Evolutionary conservation across 2,888 invertebrate genomes (phyloP).

Genomic region (Druceiella hillmani): DNA sequence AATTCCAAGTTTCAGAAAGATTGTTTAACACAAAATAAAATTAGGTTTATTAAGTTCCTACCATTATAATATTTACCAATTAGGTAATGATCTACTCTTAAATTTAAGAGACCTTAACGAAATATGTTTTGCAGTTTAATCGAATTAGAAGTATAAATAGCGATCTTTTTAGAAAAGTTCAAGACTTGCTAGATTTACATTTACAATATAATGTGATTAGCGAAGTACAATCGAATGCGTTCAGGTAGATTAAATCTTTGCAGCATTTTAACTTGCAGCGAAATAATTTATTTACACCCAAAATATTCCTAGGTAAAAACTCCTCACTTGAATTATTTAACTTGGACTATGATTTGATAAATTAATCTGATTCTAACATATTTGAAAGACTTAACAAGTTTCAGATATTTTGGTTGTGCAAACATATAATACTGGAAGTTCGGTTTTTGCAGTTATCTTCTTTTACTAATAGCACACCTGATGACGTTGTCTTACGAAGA

Average conservation of each 20-base stretch:
- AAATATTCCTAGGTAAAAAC: conserved; percentile 67
- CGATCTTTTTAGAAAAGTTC: conserved; percentile 71
- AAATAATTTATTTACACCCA: conserved; percentile 71
- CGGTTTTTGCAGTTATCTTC: conserved; percentile 66
- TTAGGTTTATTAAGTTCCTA: conserved; percentile 78
- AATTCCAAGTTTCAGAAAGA: conserved; percentile 72
- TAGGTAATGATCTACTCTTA: conserved; percentile 74
- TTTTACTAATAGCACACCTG: conserved; percentile 78
- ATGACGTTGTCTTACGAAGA: conserved; percentile 66
- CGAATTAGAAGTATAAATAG: conserved; percentile 66
- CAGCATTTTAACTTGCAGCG: conserved; percentile 82
- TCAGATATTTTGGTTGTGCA: conserved; percentile 75
- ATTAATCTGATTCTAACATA: conserved; percentile 67
- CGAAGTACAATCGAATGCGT: conserved; percentile 73
- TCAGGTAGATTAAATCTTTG: conserved; percentile 65
- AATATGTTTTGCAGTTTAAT: conserved; percentile 79
- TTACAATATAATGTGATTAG: conserved; percentile 81
- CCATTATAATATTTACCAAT: conserved; percentile 73
- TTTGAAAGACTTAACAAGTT: conserved; percentile 74
- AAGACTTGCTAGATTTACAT: conserved; percentile 73
- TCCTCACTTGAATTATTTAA: conserved; percentile 70
- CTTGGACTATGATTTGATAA: conserved; percentile 70
- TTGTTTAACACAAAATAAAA: conserved; percentile 71
- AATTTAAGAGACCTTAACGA: conserved; percentile 69
- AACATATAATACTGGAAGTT: conserved; percentile 68